Evolutionary conservation across 2,113 vertebrate genomes (phyloP), one percentile per base, ranked within the genome.

Genomic region (Gymnocephalus cernua): DNA sequence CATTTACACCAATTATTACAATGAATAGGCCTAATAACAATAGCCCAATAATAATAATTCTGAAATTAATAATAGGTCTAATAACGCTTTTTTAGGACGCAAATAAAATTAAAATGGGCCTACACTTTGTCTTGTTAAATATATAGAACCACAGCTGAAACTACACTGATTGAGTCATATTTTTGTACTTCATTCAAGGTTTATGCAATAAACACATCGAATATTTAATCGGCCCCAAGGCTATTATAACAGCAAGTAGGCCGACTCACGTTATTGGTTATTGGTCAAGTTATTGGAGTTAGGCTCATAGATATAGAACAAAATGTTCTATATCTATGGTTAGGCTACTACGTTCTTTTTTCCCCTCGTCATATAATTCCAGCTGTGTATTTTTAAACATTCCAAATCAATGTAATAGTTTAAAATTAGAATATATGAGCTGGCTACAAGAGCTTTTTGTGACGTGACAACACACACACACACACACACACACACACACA

Each of bases 401-500:
- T 51, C 0, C 19, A 44, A 45, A 16, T 18, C 1, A 18, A 23
- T 45, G 27, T 13, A 6, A 45, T 56, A 1, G n/a, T 61, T 41
- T 12, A 23, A 57, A 57, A n/a, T 9, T 21, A 59, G 0, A 27
- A 27, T 68, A 15, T 16, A 21, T 27, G 6, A 2, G 44, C 13
- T 45, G 47, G 14, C 47, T 23, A 27, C 1, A 47, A 4, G 10
- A 58, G 18, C 3, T 32, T 45, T 54, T 38, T 6, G 32, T 1
- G 21, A 16, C 4, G 4, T 4, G 15, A 68, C 32, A 5, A 0
- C 25, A 16, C 45, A 29, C 50, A 18, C 47, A 63, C 56, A 61
- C 56, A 12, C 29, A 71, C 51, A 57, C 48, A 69, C 21, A 23
- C 27, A 41, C 32, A 23, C 44, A 15, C 38, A 79, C 65, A 62